Percentiles rank a stretch among this genome's conserved stretches.
These are phyloP conservation scores for Eupelmus urozonus DNA, from an alignment of 2,888 invertebrate genomes.

Conservation along the genomic window DNA sequence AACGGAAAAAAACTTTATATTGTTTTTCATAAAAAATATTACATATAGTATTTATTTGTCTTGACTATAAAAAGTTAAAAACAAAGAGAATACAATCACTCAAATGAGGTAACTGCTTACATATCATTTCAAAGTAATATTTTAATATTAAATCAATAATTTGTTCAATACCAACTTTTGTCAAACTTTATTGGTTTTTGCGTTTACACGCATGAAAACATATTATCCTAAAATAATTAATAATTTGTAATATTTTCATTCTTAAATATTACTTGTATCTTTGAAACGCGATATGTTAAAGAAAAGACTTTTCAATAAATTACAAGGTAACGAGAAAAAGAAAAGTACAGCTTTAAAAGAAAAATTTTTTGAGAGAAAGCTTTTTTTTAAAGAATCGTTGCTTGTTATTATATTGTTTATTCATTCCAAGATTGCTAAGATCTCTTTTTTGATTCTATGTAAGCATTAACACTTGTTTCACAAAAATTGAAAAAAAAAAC, in stretches of 20 bases:
- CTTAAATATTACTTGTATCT: not conserved
- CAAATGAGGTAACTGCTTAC: too few species aligned
- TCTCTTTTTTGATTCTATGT: conserved; percentile 44
- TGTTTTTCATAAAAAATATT: too few species aligned
- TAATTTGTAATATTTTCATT: conserved; percentile 26
- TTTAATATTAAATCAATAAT: too few species aligned
- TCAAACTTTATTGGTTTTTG: conserved; percentile 3
- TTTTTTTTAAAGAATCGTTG: conserved; percentile 41
- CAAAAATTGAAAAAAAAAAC: conserved; percentile 35
- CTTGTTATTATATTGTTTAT: conserved; percentile 50
- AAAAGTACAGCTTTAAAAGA: conserved; percentile 2
- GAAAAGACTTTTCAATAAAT: conserved; percentile 14
- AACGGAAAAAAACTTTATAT: too few species aligned
- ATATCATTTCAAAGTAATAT: too few species aligned
- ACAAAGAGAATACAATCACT: too few species aligned
- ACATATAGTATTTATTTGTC: too few species aligned
- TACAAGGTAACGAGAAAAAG: conserved; percentile 30
- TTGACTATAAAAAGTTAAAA: too few species aligned
- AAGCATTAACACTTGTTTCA: conserved; percentile 41
- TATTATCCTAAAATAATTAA: conserved; percentile 23
- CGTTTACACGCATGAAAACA: too few species aligned
- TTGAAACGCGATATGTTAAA: not conserved
- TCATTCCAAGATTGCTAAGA: conserved; percentile 56
- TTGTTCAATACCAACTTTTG: conserved; percentile 34
- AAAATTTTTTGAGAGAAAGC: conserved; percentile 20